phyloP scores from a whole-genome alignment of 2,888 invertebrate genomes.

The Cryptops parisi region DNA sequence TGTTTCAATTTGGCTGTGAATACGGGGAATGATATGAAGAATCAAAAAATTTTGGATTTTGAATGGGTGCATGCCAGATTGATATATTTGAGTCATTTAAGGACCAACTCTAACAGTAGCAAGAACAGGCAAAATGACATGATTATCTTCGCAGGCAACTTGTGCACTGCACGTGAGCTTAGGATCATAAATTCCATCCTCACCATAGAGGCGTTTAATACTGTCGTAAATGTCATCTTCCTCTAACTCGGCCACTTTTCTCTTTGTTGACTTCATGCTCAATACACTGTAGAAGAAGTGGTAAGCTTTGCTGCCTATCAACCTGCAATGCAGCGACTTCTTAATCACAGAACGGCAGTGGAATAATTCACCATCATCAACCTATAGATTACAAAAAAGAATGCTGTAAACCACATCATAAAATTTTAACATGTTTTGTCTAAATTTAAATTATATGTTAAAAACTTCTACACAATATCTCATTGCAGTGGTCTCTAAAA shows the following conservation, averaged over 20 bases:
- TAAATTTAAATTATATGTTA: no score
- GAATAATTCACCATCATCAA: constrained; percentile 13
- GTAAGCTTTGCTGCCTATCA: not conserved
- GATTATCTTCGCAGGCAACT: not conserved
- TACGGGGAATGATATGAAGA: no score
- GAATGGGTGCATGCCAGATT: no score
- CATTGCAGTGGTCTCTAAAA: no score
- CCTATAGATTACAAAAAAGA: constrained; percentile 6
- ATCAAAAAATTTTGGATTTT: no score
- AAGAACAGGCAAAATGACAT: not conserved
- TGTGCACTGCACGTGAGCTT: not conserved
- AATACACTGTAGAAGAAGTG: not conserved
- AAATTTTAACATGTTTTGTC: no score
- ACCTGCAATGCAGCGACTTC: not conserved
- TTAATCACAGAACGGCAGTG: constrained; percentile 14
- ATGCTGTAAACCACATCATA: no score
- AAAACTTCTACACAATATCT: no score
- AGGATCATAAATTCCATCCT: constrained; percentile 2
- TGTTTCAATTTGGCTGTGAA: no score
- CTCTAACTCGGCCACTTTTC: constrained; percentile 14
- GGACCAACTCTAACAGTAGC: not conserved
- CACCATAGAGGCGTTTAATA: constrained; percentile 18
- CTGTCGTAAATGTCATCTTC: constrained; percentile 17
- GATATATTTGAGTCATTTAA: no score
- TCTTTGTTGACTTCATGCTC: constrained; percentile 9